Base-by-base conservation (phyloP, 2,888 invertebrate species). In the Pocota personata region DNA sequence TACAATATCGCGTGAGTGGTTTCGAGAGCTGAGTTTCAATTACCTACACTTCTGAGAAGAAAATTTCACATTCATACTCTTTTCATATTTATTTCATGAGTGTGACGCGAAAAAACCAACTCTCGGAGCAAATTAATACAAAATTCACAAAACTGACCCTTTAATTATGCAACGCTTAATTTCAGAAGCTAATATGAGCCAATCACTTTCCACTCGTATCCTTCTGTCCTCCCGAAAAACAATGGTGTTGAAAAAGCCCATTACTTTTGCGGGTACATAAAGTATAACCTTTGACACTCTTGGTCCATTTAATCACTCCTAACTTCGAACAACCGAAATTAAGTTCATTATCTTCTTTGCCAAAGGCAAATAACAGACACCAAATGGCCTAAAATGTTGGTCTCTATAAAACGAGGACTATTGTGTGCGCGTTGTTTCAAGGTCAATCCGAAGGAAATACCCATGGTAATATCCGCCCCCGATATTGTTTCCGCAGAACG, bases 131-230 rank as follows among this genome's bases (percentile, higher is more conserved):
- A 19, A 3, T 43, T 16, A 6, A 32, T 57, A 19, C 14, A 40
- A 12, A 40, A 43, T 40, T 58, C 24, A 43, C 1, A 32, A 43
- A 30, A 37, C 7, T 27, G 1, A 40, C 24, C 14, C 27, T 8
- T 66, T 50, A 66, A 66, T 66, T 48, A 66, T 66, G 12, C 66
- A 66, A 21, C 21, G 50, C 7, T 35, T 35, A 50, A 66, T 66
- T 66, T 35, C 12, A 14, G 19, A 4, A 37, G 3, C 57, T 50
- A 64, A 64, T 48, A 30, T 27, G 19, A 14, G 16, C 10, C 16
- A 32, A n/a, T 21, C 64, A 30, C 35, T 6, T 32, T 16, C 19
- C 50, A 50, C 14, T n/a, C n/a, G n/a, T n/a, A n/a, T n/a, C n/a
- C n/a, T n/a, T n/a, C n/a, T n/a, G n/a, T 1, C 27, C 8, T 1